Conservation (phyloP, 2,797 vertebrate genomes). For the Apogon talboti region DNA sequence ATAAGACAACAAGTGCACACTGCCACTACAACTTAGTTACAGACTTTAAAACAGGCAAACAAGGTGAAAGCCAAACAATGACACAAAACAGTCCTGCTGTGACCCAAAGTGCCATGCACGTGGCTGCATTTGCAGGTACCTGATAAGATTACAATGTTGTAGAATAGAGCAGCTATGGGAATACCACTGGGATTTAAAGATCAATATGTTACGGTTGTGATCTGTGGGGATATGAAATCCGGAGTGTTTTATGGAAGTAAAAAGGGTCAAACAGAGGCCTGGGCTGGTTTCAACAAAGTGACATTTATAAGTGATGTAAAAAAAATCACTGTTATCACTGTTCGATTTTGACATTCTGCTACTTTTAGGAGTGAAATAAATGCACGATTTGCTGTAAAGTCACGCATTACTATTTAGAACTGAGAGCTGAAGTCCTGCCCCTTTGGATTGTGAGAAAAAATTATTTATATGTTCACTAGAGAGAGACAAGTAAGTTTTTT, state of each 20-base stretch:
- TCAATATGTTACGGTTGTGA: constrained; percentile 22
- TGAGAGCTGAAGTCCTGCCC: too few relatives aligned
- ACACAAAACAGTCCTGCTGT: constrained; percentile 43
- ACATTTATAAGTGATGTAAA: neutral
- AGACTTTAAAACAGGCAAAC: constrained; percentile 48
- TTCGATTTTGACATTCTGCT: too few relatives aligned
- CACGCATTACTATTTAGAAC: too few relatives aligned
- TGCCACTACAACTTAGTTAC: constrained; percentile 32
- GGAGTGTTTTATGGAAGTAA: neutral
- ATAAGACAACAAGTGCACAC: constrained; percentile 14
- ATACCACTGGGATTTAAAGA: constrained; percentile 37
- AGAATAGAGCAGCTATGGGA: constrained; percentile 66
- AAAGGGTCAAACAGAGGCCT: neutral
- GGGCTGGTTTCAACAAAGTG: neutral
- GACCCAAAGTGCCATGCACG: constrained; percentile 56
- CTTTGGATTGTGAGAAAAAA: too few relatives aligned
- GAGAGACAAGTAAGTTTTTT: too few relatives aligned
- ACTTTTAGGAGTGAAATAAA: too few relatives aligned
- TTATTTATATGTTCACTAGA: too few relatives aligned
- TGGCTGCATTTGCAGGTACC: constrained; percentile 42
- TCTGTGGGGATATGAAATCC: too few relatives aligned
- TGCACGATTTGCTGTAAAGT: too few relatives aligned
- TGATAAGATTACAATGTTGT: constrained; percentile 50
- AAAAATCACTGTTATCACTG: too few relatives aligned
- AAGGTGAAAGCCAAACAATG: constrained; percentile 39